Percentiles rank a stretch among this genome's conserved stretches.
Conservation (phyloP, 2,797 vertebrate species). For the Scyliorhinus canicula region DNA sequence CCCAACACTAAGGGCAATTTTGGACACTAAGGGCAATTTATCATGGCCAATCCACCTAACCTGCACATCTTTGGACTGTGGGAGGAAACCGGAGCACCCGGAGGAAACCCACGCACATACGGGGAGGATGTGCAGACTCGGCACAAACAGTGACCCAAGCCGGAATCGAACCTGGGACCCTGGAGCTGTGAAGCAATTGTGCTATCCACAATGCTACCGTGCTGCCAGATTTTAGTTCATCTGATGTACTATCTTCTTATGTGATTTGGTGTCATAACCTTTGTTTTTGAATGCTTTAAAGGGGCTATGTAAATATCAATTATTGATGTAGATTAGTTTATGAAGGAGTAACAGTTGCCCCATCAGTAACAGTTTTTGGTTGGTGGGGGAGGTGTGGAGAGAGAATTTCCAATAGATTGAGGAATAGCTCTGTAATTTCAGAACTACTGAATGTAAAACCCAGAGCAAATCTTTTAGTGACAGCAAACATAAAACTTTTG, state of each 20-base stretch:
- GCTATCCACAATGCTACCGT: no score
- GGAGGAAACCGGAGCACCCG: no score
- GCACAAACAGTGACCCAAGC: no score
- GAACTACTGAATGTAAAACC: conserved; percentile 32
- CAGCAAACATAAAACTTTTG: conserved; percentile 27
- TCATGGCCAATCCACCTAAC: no score
- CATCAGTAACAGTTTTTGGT: not conserved
- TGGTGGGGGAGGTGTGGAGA: not conserved
- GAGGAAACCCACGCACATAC: no score
- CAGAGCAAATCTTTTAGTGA: conserved; percentile 24
- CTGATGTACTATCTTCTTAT: not conserved
- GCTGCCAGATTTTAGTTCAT: not conserved
- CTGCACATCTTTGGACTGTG: no score
- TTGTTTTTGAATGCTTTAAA: not conserved
- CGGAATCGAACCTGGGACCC: no score
- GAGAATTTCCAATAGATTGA: not conserved
- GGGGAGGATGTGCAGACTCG: no score
- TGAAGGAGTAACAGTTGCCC: conserved; percentile 18
- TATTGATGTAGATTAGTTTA: not conserved
- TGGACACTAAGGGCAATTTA: no score
- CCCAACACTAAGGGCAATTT: no score
- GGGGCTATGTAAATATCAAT: not conserved
- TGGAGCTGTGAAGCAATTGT: no score
- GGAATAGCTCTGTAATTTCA: conserved; percentile 25
- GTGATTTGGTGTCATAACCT: not conserved